Percentiles rank a stretch among this genome's conserved stretches.
phyloP scores from a whole-genome alignment of 2,113 vertebrate genomes.

The Colossoma macropomum region DNA sequence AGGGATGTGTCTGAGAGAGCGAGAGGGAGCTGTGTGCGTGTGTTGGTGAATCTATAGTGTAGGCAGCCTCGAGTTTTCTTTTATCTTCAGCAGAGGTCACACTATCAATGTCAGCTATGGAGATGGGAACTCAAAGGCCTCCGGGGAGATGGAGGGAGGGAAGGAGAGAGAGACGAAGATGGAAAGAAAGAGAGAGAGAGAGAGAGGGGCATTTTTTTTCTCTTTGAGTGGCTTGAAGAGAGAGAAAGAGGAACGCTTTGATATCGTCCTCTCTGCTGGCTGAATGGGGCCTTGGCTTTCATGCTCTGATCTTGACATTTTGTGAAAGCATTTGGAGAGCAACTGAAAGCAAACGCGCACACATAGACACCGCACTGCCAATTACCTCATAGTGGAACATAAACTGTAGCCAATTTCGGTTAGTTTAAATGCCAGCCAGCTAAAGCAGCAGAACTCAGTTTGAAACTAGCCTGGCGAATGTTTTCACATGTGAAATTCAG shows the following conservation, averaged over 20 bases:
- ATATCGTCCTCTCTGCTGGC: constrained; percentile 56
- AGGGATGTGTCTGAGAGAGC: constrained; percentile 18
- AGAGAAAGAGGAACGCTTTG: constrained; percentile 55
- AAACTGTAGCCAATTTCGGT: constrained; percentile 47
- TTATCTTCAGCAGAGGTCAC: constrained; percentile 62
- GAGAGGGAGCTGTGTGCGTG: neutral
- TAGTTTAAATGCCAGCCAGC: constrained; percentile 49
- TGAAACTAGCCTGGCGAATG: neutral
- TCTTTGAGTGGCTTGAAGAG: constrained; percentile 54
- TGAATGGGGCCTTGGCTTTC: constrained; percentile 58
- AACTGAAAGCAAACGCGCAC: constrained; percentile 49
- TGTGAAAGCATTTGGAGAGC: constrained; percentile 54
- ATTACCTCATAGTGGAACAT: constrained; percentile 45
- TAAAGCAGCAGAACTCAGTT: constrained; percentile 46
- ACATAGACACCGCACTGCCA: constrained; percentile 26
- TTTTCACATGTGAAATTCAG: neutral
- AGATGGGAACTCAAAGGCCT: constrained; percentile 61
- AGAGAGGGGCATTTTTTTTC: constrained; percentile 46
- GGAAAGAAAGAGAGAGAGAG: constrained; percentile 26
- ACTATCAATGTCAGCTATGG: constrained; percentile 59
- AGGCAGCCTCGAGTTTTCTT: constrained; percentile 53
- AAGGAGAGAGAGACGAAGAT: constrained; percentile 23
- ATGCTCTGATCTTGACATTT: constrained; percentile 62
- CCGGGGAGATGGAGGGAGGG: constrained; percentile 43
- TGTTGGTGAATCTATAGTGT: constrained; percentile 44